These are phyloP conservation scores for Drosophila hamatofila DNA, from an alignment of 2,888 invertebrate genomes.

Conservation along the genomic window DNA sequence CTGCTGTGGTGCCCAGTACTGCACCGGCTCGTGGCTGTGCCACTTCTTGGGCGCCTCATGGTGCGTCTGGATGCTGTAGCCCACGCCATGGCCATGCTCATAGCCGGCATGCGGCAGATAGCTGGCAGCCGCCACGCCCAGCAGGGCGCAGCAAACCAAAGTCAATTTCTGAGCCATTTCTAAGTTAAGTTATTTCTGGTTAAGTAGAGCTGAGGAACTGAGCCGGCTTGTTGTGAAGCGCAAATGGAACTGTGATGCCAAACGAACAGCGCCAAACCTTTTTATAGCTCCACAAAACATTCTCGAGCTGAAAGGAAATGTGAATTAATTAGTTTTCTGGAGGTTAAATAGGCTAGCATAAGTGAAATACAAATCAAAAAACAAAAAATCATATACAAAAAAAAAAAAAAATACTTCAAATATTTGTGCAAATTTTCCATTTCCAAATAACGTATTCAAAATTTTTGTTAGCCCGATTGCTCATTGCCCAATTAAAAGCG, in stretches of 20 bases:
- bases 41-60: slow-evolving; percentile 68
- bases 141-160: slow-evolving; percentile 53
- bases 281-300: slow-evolving; percentile 52
- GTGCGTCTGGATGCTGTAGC: slow-evolving; percentile 72
- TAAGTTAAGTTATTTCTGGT: too few species aligned
- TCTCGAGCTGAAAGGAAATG: slow-evolving; percentile 38
- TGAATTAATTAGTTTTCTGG: slow-evolving; percentile 53
- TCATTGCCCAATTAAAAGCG: slow-evolving; percentile 66
- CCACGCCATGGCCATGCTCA: slow-evolving; percentile 53
- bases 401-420: slow-evolving; percentile 54
- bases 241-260: slow-evolving; percentile 59
- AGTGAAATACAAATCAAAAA: slow-evolving; percentile 35
- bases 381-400: neutral
- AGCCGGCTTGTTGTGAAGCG: slow-evolving; percentile 41
- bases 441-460: slow-evolving; percentile 63
- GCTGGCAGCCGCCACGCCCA: slow-evolving; percentile 61
- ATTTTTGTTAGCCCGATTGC: slow-evolving; percentile 28
- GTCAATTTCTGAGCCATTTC: slow-evolving; percentile 50
- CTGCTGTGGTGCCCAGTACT: slow-evolving; percentile 72
- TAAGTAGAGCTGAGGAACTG: neutral
- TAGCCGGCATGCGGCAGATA: slow-evolving; percentile 62
- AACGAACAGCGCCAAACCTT: slow-evolving; percentile 21
- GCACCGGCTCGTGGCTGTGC: slow-evolving; percentile 53
- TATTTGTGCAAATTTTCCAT: slow-evolving; percentile 73
- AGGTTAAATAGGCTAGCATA: slow-evolving; percentile 74